A percentile compares a stretch with the other conserved stretches of the same genome.
phyloP scores from a whole-genome alignment of 2,113 vertebrate species.

The Hystrix cristata region DNA sequence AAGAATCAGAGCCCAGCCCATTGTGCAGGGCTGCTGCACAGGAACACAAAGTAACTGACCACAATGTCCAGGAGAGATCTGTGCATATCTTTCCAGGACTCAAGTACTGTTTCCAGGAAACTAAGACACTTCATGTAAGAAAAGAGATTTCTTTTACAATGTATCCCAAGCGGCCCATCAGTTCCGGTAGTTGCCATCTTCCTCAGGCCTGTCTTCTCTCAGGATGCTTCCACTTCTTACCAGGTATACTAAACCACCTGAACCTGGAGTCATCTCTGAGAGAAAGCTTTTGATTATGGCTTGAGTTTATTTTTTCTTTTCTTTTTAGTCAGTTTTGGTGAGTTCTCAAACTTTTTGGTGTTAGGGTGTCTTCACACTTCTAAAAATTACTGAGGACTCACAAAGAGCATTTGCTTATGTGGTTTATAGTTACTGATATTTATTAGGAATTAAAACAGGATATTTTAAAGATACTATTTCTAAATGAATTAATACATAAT shows the following conservation, averaged over 20 bases:
- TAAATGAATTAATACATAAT: constrained; percentile 12
- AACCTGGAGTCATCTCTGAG: background rate
- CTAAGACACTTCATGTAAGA: background rate
- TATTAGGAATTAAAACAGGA: background rate
- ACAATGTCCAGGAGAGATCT: background rate
- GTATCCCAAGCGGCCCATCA: background rate
- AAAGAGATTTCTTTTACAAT: background rate
- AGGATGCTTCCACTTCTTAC: background rate
- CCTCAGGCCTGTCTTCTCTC: background rate
- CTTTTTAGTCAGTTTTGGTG: background rate
- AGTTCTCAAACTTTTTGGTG: background rate
- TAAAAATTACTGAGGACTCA: background rate
- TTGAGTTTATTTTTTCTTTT: background rate
- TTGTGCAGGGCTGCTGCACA: no score
- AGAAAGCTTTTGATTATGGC: background rate
- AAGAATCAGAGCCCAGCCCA: background rate
- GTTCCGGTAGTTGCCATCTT: background rate
- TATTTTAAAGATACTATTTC: background rate
- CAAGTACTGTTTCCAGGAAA: background rate
- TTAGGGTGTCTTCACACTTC: background rate
- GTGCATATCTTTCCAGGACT: background rate
- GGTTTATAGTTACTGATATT: background rate
- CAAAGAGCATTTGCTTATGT: constrained; percentile 34
- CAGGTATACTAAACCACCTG: background rate
- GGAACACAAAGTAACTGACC: background rate